Evolutionary conservation across 2,888 invertebrate genomes (phyloP), one percentile per base, ranked within the genome.

Genomic region (Plagodis pulveraria): DNA sequence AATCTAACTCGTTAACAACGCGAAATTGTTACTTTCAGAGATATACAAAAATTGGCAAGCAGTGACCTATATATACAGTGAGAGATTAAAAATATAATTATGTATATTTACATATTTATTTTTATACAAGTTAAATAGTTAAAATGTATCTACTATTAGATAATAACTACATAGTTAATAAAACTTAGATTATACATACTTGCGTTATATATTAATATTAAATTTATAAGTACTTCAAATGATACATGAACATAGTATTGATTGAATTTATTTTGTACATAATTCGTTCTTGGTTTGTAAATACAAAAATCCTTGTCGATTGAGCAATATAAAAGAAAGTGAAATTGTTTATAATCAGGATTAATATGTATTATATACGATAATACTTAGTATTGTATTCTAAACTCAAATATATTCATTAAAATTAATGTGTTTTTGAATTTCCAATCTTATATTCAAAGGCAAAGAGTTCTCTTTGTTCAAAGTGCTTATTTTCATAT

Each of bases 381-480:
- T 81, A 22, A 77, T 72, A 61, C 55, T 62, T 80, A 78, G 73
- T 77, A 76, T 73, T 76, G 76, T 77, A 80, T 76, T 80, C 81
- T 22, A 22, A 22, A 84, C 78, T 84, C 80, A 85, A 86, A 85
- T 86, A 86, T 85, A 86, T 84, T 81, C 83, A 79, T 78, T 82
- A 81, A 78, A 78, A 79, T 73, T 62, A 63, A 35, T 36, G 6
- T 49, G 43, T 5, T 49, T 57, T 49, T 51, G 69, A 65, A 70
- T 52, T 68, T 66, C 67, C 53, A 66, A 66, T 62, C 32, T 49
- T 12, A 38, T 8, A 38, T 8, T 0, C 9, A 38, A 38, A 22
- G 1, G 1, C 22, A 22, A 22, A 22, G 22, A 22, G 22, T 22
- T 22, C 22, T 22, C 22, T 22, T 22, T 22, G 22, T 4, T 22